These are phyloP conservation scores for Corvus moneduloides DNA, from an alignment of 2,113 vertebrate species.

Conservation along the genomic window DNA sequence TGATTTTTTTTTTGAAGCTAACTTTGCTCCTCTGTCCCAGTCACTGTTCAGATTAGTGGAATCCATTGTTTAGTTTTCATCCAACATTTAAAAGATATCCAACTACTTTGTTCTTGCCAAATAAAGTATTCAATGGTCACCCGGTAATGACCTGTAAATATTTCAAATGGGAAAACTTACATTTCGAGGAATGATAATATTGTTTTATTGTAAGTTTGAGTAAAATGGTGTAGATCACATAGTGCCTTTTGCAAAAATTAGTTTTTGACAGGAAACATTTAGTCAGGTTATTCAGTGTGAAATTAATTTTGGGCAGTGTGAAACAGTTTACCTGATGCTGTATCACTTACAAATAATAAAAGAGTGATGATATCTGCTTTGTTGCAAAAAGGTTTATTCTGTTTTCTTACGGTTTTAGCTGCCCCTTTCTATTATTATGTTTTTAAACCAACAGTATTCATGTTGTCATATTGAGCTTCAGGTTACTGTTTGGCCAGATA, in stretches of 20 bases:
- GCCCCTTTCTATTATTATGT: rapidly evolving
- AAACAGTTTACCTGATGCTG: conserved; percentile 8
- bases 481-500: conserved; percentile 48
- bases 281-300: conserved; percentile 33
- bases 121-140: neutral
- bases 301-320: conserved; percentile 36
- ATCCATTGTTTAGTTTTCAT: neutral
- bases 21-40: neutral
- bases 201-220: neutral
- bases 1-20: neutral
- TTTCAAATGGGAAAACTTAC: neutral
- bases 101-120: neutral
- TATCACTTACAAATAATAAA: conserved; percentile 23
- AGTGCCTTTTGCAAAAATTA: neutral
- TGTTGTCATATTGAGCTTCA: neutral
- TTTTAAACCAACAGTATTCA: neutral
- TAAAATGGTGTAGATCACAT: neutral
- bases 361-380: neutral
- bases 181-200: neutral
- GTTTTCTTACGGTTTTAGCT: neutral
- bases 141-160: neutral
- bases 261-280: neutral
- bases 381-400: neutral
- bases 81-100: neutral
- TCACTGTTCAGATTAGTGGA: neutral